Evolutionary conservation across 2,113 vertebrate genomes (phyloP), one percentile per base, ranked within the genome.

Genomic region (Neoarius graeffei): DNA sequence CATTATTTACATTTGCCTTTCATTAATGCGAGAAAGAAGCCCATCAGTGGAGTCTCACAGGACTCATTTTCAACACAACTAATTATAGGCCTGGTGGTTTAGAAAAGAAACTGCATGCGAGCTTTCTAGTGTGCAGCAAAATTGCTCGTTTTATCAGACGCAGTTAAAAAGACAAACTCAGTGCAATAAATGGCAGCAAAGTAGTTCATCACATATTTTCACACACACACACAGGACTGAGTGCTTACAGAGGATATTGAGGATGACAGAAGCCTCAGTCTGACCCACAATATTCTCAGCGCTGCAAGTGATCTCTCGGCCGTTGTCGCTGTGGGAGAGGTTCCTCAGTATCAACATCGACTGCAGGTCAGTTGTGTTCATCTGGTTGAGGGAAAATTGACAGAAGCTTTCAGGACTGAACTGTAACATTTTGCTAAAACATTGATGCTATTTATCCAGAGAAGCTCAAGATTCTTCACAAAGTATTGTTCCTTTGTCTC

Each of bases 221-320:
- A 73, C 17, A 73, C 62, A 86, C 50, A 87, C 30, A 64, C 56
- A 57, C 0, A 88, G 35, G 52, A 30, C 20, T 14, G 76, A 81
- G 91, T 94, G 94, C 98, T 96, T 97, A 99, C 98, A 99, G 93
- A 97, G 97, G 89, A 99, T 97, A 0, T 97, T 97, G 92, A 99
- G 96, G 91, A 96, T 94, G 0, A 98, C 96, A 74, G 95, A 96
- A 89, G 96, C 95, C 92, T 98, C 96, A 11, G 94, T 96, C 93
- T 97, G 97, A 92, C 98, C 98, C 64, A 98, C 98, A 91, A 96
- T 96, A 94, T 99, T 99, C 95, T 99, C 98, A 23, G 97, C 98
- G 86, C 96, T 94, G 88, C 98, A 99, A 59, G 95, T 93, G 91
- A 99, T 96, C 90, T 95, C 94, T 88, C 95, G 94, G 83, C 97